These are phyloP conservation scores for Nasonia vitripennis DNA, from an alignment of 1,140 invertebrate genomes.

Conservation along the genomic window DNA sequence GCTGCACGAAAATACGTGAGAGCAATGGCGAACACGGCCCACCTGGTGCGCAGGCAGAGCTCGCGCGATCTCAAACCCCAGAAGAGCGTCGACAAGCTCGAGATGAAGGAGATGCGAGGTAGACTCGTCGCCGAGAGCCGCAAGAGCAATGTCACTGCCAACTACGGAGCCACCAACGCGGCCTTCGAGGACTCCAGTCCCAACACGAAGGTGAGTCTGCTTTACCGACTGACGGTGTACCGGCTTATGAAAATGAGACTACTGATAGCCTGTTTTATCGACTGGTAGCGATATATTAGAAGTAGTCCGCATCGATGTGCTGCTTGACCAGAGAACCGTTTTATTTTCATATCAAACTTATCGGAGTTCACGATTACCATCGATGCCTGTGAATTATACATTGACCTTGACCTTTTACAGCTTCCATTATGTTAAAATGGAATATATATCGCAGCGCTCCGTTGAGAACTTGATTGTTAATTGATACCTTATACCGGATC, in stretches of 20 bases:
- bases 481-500: no score
- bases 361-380: no score
- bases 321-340: no score
- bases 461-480: no score
- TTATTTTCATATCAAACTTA: no score
- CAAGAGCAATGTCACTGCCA: constrained; percentile 74
- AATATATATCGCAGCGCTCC: no score
- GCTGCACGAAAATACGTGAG: constrained; percentile 27
- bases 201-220: constrained; percentile 70
- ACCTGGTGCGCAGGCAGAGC: constrained; percentile 89
- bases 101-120: constrained; percentile 89
- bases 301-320: background rate
- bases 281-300: background rate
- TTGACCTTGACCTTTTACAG: no score
- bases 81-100: constrained; percentile 87
- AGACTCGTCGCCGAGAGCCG: constrained; percentile 83
- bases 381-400: no score
- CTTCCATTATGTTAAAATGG: no score
- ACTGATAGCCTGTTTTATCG: background rate
- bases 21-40: constrained; percentile 90
- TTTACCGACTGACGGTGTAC: background rate
- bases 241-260: background rate
- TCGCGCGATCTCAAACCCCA: constrained; percentile 88
- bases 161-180: constrained; percentile 90
- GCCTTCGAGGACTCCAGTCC: constrained; percentile 90